These are phyloP conservation scores for Xyliphius kryptos DNA, from an alignment of 2,113 vertebrate species.

Conservation along the genomic window DNA sequence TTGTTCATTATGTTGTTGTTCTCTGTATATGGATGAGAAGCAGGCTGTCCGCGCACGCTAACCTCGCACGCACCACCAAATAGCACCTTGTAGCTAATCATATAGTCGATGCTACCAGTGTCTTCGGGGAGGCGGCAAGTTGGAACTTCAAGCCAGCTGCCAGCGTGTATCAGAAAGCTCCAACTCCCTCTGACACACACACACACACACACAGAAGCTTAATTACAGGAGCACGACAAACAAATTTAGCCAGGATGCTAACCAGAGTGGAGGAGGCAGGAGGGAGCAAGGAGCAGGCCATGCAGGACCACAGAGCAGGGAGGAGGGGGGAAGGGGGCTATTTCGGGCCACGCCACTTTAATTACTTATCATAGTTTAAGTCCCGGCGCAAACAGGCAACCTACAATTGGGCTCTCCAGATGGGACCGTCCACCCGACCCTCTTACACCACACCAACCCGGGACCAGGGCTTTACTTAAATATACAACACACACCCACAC, in stretches of 20 bases:
- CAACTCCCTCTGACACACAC: conserved; percentile 36
- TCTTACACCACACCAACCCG: conserved; percentile 36
- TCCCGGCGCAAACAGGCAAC: conserved; percentile 55
- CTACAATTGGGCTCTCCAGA: conserved; percentile 63
- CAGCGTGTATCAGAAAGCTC: conserved; percentile 62
- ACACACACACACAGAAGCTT: conserved; percentile 52
- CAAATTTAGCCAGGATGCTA: conserved; percentile 76
- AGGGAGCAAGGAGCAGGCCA: conserved; percentile 71
- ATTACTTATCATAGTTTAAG: conserved; percentile 72
- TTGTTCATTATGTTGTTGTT: no score
- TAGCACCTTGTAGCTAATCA: conserved; percentile 42
- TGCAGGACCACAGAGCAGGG: conserved; percentile 68
- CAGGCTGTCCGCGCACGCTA: background rate
- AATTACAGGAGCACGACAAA: conserved; percentile 72
- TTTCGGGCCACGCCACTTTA: conserved; percentile 65
- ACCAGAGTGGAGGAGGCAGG: conserved; percentile 72
- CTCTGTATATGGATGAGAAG: no score
- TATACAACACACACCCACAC: conserved; percentile 34
- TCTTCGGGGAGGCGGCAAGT: conserved; percentile 35
- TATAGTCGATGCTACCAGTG: conserved; percentile 21
- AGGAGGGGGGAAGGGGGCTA: conserved; percentile 62
- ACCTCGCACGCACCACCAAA: conserved; percentile 34
- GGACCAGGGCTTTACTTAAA: conserved; percentile 31
- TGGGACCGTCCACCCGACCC: conserved; percentile 40
- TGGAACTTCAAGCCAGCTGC: conserved; percentile 61